These are phyloP conservation scores for Megalopta genalis DNA, from an alignment of 1,140 invertebrate species.

Conservation along the genomic window DNA sequence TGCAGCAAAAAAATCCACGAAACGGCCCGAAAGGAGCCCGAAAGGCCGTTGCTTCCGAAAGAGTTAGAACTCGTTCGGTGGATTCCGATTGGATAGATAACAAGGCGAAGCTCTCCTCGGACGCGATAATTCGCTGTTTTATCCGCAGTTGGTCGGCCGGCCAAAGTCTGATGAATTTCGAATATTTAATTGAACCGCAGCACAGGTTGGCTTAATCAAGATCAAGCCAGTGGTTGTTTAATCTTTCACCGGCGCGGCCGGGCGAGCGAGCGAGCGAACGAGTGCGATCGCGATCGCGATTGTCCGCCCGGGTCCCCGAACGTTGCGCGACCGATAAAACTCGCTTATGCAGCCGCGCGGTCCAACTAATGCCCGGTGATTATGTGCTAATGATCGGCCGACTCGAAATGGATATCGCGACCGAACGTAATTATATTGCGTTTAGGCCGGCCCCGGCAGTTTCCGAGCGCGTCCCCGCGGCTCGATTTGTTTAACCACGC, in stretches of 20 bases:
- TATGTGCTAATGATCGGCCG: constrained; percentile 10
- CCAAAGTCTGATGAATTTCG: background rate
- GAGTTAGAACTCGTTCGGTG: too few species aligned
- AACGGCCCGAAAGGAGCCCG: too few species aligned
- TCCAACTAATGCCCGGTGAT: constrained; percentile 17
- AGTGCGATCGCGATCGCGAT: background rate
- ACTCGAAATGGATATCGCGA: constrained; percentile 19
- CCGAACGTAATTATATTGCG: constrained; percentile 28
- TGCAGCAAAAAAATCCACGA: too few species aligned
- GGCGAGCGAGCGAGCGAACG: background rate
- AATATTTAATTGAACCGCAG: constrained; percentile 11
- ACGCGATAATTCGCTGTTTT: too few species aligned
- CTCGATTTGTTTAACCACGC: constrained; percentile 20
- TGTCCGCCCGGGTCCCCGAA: background rate
- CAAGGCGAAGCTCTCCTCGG: too few species aligned
- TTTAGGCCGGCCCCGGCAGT: background rate
- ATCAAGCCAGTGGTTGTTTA: background rate
- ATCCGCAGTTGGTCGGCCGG: too few species aligned
- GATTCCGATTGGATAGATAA: too few species aligned
- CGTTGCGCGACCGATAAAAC: constrained; percentile 6
- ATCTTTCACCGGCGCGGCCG: constrained; percentile 5
- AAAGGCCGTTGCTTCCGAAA: too few species aligned
- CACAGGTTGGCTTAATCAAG: constrained; percentile 5
- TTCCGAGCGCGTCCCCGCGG: background rate
- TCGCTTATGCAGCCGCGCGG: background rate